These are phyloP conservation scores for Porites divaricata DNA, from an alignment of 92 coral and sea anemone genomes.

Conservation along the genomic window DNA sequence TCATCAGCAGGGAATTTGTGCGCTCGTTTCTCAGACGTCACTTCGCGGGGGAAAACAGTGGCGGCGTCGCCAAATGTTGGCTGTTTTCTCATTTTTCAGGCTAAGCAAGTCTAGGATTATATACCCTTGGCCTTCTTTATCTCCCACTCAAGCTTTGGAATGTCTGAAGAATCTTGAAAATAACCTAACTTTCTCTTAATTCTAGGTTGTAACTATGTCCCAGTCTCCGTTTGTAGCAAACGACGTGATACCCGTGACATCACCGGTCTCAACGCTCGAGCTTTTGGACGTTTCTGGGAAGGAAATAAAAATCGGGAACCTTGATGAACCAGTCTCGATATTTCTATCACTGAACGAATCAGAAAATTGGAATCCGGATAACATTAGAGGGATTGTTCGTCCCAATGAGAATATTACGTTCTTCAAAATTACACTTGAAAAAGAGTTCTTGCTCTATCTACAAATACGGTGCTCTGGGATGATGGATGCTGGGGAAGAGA, in stretches of 20 bases:
- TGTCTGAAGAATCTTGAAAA: no score
- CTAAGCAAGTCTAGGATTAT: no score
- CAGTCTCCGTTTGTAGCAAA: constrained; percentile 64
- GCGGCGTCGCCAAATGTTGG: no score
- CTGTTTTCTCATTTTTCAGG: no score
- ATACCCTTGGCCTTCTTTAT: background rate
- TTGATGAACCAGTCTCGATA: constrained; percentile 72
- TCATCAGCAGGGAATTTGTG: no score
- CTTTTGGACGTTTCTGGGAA: constrained; percentile 65
- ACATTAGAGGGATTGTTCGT: constrained; percentile 38
- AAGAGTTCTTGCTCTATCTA: constrained; percentile 29
- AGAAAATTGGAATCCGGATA: constrained; percentile 10
- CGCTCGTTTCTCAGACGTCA: no score
- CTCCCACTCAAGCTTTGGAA: background rate
- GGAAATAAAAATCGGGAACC: constrained; percentile 61
- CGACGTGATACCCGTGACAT: constrained; percentile 16
- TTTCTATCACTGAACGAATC: constrained; percentile 56
- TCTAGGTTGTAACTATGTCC: constrained; percentile 67
- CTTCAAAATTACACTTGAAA: constrained; percentile 29
- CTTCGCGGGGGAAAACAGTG: no score
- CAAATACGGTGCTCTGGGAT: constrained; percentile 46
- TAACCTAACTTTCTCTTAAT: background rate
- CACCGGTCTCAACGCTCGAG: constrained; percentile 75
- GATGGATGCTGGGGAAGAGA: constrained; percentile 16
- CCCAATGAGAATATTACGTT: constrained; percentile 26